Evolutionary conservation across 53 echinoderm and acorn worm genomes (phyloP).

Genomic region (Henricia sp.): DNA sequence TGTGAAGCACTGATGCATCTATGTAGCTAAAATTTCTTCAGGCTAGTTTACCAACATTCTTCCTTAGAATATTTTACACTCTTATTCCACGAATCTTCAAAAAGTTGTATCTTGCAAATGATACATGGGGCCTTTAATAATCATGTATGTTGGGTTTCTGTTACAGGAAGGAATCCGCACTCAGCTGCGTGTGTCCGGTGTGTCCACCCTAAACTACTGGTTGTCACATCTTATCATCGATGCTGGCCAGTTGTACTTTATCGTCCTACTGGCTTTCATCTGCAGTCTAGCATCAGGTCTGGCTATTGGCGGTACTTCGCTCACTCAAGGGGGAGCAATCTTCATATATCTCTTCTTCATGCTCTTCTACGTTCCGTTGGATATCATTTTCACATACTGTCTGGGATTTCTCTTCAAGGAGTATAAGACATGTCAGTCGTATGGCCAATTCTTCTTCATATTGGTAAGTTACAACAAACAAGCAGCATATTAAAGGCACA

Average conservation of each 20-base stretch:
- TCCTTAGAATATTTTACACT: too few relatives aligned
- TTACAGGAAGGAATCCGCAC: conserved; percentile 61
- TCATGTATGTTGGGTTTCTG: not conserved
- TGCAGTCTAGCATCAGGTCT: conserved; percentile 50
- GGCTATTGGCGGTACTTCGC: conserved; percentile 51
- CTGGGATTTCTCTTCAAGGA: conserved; percentile 66
- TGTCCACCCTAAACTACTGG: conserved; percentile 68
- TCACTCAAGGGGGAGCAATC: conserved; percentile 62
- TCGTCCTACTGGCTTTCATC: conserved; percentile 61
- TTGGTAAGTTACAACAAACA: conserved; percentile 68
- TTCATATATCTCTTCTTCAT: conserved; percentile 56
- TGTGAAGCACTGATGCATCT: too few relatives aligned
- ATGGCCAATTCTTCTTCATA: conserved; percentile 28
- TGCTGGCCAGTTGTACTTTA: conserved; percentile 31
- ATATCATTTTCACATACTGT: conserved; percentile 60
- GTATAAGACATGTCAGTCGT: conserved; percentile 62
- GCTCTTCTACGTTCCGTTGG: conserved; percentile 57
- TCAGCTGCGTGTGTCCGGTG: conserved; percentile 76
- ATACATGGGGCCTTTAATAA: too few relatives aligned
- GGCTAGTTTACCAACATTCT: too few relatives aligned
- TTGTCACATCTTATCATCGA: conserved; percentile 64
- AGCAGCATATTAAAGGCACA: too few relatives aligned
- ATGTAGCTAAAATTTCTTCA: too few relatives aligned
- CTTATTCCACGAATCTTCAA: too few relatives aligned
- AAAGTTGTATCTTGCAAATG: too few relatives aligned